A percentile compares a stretch with the other conserved stretches of the same genome.
Conservation (phyloP, 2,888 invertebrate genomes). For the Phortica okadai region DNA sequence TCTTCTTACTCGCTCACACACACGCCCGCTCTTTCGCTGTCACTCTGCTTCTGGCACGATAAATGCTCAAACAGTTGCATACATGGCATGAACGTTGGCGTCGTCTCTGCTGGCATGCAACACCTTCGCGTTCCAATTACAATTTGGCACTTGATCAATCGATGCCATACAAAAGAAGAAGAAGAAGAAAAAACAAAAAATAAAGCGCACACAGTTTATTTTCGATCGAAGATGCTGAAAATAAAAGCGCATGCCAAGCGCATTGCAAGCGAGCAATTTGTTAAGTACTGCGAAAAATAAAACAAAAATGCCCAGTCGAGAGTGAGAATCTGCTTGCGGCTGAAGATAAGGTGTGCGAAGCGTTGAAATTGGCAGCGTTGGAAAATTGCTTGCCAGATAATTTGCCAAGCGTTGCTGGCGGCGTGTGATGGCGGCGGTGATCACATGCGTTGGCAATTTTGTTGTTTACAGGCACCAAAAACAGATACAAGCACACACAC, state of each 20-base stretch:
- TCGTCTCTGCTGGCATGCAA: conserved; percentile 41
- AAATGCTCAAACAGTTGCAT: background rate
- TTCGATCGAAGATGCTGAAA: conserved; percentile 28
- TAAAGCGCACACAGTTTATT: conserved; percentile 11
- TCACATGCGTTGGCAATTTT: conserved; percentile 38
- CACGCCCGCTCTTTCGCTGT: background rate
- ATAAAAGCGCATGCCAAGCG: conserved; percentile 34
- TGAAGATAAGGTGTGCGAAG: background rate
- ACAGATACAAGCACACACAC: background rate
- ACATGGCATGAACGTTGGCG: conserved; percentile 7
- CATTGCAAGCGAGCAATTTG: conserved; percentile 24
- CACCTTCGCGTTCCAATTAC: conserved; percentile 72
- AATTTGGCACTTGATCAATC: conserved; percentile 70
- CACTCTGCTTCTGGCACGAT: background rate
- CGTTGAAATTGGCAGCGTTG: conserved; percentile 59
- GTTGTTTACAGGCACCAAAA: background rate
- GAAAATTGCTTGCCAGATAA: conserved; percentile 61
- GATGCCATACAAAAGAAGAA: conserved; percentile 42
- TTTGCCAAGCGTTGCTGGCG: conserved; percentile 59
- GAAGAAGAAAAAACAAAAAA: conserved; percentile 17
- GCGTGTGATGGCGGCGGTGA: conserved; percentile 2
- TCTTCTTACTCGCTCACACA: background rate
- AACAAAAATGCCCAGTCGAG: no score
- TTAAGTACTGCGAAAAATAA: no score
- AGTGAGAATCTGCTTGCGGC: no score